Base-by-base conservation (phyloP, 2,797 vertebrate genomes). In the Tympanoctomys barrerae region DNA sequence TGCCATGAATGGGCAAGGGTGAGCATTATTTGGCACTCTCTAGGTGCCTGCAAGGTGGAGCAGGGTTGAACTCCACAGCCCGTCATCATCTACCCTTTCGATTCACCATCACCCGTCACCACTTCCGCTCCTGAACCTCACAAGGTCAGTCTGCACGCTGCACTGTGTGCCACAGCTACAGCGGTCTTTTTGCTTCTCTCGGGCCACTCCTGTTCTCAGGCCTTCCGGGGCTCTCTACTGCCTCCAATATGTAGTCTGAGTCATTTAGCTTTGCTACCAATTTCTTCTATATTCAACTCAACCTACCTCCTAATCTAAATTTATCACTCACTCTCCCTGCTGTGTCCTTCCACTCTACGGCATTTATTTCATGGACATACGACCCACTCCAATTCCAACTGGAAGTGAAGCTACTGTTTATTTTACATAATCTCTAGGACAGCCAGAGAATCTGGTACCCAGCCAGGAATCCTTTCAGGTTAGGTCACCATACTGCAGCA, bases 311-410 rank as follows among this genome's bases (percentile, higher is more conserved):
- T 68, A 73, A 39, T 77, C 62, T 77, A 59, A 39, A 75, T 46
- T 57, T 42, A 61, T 22, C 86, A 39, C 26, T 92, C 33, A 59
- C 42, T 57, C 22, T 89, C 36, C 22, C 22, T 12, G 70, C 70
- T 71, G 13, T 36, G 75, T 39, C 75, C 26, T 13, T 16, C 9
- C 22, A 52, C 12, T 62, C 11, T 33, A 39, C 14, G 71, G 87
- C 80, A 49, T 54, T 31, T 87, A 19, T 39, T 90, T 42, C 70
- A 59, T 89, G 26, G 11, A 92, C 49, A 49, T 62, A 24, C 61
- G 91, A 78, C 42, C 13, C 73, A 61, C n/a, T 94, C 79, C 94
- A 61, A 42, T 8, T 10, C 14, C 57, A 96, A 91, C 86, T 86
- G 54, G 19, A 91, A 46, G 78, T 57, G 24, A 91, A 57, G 54